A percentile compares a stretch with the other conserved stretches of the same genome.
phyloP scores from a whole-genome alignment of 2,113 vertebrate genomes.

The Typhlomys cinereus region DNA sequence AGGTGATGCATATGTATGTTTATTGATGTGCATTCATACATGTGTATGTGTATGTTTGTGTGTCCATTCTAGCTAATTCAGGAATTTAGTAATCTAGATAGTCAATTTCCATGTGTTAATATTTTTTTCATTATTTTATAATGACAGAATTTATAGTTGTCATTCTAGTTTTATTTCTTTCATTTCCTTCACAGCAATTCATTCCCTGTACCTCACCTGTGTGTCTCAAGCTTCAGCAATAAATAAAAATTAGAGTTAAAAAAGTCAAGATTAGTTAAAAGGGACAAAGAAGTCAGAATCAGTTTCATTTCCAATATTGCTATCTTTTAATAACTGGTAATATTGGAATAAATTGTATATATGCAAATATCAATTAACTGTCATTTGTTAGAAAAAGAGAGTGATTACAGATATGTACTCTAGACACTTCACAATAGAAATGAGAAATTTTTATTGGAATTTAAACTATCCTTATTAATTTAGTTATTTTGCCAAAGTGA shows the following conservation, averaged over 20 bases:
- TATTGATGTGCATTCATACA: not conserved
- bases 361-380: not conserved
- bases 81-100: not conserved
- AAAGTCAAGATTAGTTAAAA: not conserved
- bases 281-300: not conserved
- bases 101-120: not conserved
- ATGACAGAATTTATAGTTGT: slow-evolving; percentile 15
- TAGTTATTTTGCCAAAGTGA: slow-evolving; percentile 1
- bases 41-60: not conserved
- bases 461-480: not conserved
- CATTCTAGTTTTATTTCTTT: slow-evolving; percentile 14
- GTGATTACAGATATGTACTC: not conserved
- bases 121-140: slow-evolving; percentile 38
- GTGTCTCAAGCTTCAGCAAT: not conserved
- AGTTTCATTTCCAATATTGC: not conserved
- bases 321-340: not conserved
- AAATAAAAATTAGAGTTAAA: not conserved
- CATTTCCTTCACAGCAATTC: not conserved
- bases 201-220: not conserved
- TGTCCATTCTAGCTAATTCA: not conserved
- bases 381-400: slow-evolving; percentile 1
- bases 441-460: not conserved
- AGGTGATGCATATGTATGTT: not conserved
- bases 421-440: not conserved
- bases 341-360: not conserved